Evolutionary conservation across 30 jellyfish, hydroid and myxozoan species (phyloP).

Genomic region (Pseudorhiza aurosa): DNA sequence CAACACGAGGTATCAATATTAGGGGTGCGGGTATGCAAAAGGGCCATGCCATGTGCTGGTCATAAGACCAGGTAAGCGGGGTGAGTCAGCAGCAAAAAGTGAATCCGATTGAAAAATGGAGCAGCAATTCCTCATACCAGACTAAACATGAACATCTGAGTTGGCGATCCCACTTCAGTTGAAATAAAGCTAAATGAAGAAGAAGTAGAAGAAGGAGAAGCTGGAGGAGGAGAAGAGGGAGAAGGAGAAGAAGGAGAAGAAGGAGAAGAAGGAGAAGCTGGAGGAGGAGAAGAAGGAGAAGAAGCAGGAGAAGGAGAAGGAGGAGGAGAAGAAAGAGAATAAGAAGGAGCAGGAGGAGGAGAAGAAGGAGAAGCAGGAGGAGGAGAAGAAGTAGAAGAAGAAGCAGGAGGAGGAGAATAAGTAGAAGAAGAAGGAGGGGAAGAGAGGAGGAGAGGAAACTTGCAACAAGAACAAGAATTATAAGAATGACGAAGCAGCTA

Average conservation of each 20-base stretch:
- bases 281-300: background rate
- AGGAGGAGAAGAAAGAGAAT: background rate
- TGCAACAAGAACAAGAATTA: too few species aligned
- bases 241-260: background rate
- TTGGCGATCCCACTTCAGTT: too few species aligned
- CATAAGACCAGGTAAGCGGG: too few species aligned
- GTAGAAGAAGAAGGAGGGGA: background rate
- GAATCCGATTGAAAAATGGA: too few species aligned
- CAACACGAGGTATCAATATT: background rate
- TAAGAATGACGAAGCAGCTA: too few species aligned
- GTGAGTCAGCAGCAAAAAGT: too few species aligned
- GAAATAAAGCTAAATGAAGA: too few species aligned
- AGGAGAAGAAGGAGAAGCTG: background rate
- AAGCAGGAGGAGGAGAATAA: background rate
- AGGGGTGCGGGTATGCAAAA: too few species aligned
- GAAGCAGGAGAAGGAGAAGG: background rate
- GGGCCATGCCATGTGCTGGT: too few species aligned
- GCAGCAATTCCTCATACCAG: too few species aligned
- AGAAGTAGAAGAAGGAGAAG: background rate
- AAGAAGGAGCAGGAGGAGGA: background rate
- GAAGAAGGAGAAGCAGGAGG: background rate
- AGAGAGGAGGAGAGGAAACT: background rate
- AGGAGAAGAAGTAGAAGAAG: background rate
- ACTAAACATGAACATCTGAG: too few species aligned
- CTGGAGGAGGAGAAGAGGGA: background rate